These are phyloP conservation scores for Chaenogobius annularis DNA, from an alignment of 2,113 vertebrate genomes.

Conservation along the genomic window DNA sequence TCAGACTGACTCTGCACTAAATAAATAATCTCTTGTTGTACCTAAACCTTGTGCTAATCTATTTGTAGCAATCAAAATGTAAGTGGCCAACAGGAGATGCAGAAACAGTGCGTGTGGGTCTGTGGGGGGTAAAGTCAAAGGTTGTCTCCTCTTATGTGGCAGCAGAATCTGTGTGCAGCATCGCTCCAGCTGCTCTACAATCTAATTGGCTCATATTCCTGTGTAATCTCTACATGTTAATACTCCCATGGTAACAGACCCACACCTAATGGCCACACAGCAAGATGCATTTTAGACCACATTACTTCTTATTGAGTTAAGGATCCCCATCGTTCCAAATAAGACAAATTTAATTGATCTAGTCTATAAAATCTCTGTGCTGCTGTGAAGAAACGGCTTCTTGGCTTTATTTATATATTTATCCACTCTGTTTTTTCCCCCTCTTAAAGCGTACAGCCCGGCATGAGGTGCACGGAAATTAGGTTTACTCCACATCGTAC, in stretches of 20 bases:
- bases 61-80: neutral
- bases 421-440: conserved; percentile 69
- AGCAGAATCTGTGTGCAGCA: conserved; percentile 42
- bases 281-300: conserved; percentile 90
- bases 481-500: conserved; percentile 75
- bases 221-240: conserved; percentile 76
- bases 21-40: neutral
- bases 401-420: conserved; percentile 75
- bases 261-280: conserved; percentile 87
- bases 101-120: conserved; percentile 3
- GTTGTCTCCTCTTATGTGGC: conserved; percentile 32
- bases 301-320: conserved; percentile 95
- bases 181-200: conserved; percentile 52
- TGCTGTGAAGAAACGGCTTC: conserved; percentile 72
- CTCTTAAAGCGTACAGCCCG: conserved; percentile 58
- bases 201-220: conserved; percentile 72
- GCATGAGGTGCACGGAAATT: conserved; percentile 77
- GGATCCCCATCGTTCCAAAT: conserved; percentile 92
- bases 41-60: neutral
- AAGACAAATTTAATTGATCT: conserved; percentile 95
- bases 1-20: neutral
- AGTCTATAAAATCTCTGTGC: conserved; percentile 81
- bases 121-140: conserved; percentile 26
- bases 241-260: conserved; percentile 73
- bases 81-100: neutral